Evolutionary conservation across 2,797 vertebrate genomes (phyloP).

Genomic region (Acrossocheilus fasciatus): DNA sequence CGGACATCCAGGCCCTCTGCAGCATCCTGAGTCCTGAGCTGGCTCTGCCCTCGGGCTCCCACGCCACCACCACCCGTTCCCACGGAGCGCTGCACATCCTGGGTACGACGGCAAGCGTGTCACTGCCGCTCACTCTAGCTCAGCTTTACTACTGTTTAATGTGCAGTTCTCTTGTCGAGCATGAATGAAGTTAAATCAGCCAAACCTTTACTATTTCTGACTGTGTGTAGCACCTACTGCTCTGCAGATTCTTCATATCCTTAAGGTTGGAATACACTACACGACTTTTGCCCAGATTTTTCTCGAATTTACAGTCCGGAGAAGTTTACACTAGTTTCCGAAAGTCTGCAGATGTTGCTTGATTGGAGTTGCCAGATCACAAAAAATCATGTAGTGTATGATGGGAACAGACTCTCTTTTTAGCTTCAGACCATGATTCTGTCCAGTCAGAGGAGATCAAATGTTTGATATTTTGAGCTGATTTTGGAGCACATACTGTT

Average conservation of each 20-base stretch:
- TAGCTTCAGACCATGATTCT: too few species aligned
- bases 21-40: slow-evolving; percentile 97
- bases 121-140: neutral
- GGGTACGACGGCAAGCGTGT: slow-evolving; percentile 74
- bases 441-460: too few species aligned
- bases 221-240: neutral
- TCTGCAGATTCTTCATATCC: neutral
- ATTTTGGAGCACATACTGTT: too few species aligned
- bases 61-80: slow-evolving; percentile 94
- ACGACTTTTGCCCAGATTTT: neutral
- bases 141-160: neutral
- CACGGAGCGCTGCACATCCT: slow-evolving; percentile 97
- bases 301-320: too few species aligned
- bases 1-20: slow-evolving; percentile 92
- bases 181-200: neutral
- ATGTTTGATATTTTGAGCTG: too few species aligned
- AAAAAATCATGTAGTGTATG: too few species aligned
- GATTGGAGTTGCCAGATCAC: too few species aligned
- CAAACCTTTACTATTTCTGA: neutral
- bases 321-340: too few species aligned
- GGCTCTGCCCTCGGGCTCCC: slow-evolving; percentile 91
- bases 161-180: neutral
- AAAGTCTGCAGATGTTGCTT: too few species aligned
- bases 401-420: too few species aligned
- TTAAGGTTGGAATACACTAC: neutral